phyloP scores from a whole-genome alignment of 2,113 vertebrate genomes.

The Probosciger aterrimus region DNA sequence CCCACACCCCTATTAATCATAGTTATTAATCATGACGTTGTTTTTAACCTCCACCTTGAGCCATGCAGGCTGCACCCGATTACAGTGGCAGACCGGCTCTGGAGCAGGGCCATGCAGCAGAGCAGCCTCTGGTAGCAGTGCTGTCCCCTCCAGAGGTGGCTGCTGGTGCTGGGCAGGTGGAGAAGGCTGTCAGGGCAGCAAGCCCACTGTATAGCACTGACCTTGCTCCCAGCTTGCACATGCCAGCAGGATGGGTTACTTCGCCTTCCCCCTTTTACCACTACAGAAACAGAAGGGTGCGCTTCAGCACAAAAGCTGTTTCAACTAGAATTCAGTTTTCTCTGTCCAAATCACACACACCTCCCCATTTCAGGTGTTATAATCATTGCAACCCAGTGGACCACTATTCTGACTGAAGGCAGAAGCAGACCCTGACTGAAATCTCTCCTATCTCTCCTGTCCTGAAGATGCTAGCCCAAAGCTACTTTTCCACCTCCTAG shows the following conservation, averaged over 20 bases:
- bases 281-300: neutral
- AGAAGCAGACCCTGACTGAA: neutral
- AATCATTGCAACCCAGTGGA: neutral
- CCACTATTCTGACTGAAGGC: neutral
- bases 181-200: neutral
- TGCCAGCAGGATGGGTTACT: neutral
- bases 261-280: neutral
- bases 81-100: fast-evolving
- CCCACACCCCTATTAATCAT: neutral
- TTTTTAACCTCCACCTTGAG: neutral
- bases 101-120: fast-evolving
- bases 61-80: fast-evolving
- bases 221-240: neutral
- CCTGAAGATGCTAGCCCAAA: neutral
- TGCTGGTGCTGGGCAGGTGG: neutral
- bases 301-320: neutral
- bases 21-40: neutral
- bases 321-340: neutral
- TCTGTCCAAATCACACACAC: neutral
- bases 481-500: neutral
- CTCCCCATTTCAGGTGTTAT: neutral
- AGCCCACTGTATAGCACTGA: neutral
- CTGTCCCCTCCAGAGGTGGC: neutral
- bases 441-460: neutral
- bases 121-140: neutral